Base-by-base conservation (phyloP, 2,797 vertebrate genomes). In the Eleutherodactylus coqui region DNA sequence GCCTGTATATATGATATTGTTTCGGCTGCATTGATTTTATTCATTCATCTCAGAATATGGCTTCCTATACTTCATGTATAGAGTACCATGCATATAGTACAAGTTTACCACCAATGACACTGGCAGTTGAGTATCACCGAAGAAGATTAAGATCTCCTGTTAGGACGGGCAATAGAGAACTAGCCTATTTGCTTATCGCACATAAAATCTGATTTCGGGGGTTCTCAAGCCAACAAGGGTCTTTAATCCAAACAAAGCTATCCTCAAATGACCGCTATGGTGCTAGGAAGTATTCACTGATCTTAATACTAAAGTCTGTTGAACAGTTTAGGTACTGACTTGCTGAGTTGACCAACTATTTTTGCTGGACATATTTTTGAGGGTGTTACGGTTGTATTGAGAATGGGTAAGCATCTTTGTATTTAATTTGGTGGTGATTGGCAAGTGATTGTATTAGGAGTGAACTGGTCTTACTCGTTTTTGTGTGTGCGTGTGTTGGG, bases 391-490 rank as follows among this genome's bases (percentile, higher is more conserved):
- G 41, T 73, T 73, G 70, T 5, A 27, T 45, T 73, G n/a, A 27
- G 38, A 51, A 36, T 34, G 69, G 69, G 72, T 69, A 41, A 75
- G 38, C 69, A 76, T 73, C 49, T 51, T 58, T 70, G 58, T 75
- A 36, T 64, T 76, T 67, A 62, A 34, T 38, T 29, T 53, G 45
- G 14, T 70, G 47, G 60, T 83, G 36, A 34, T 45, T 76, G 32
- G 85, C 24, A 82, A 80, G 85, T 86, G 85, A 82, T 67, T 82
- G 32, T 82, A 17, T 81, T 62, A 19, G 78, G 24, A 51, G 49
- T 34, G 45, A 51, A 82, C 47, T n/a, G 36, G 38, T 43, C 34
- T 72, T 49, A 27, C 6, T 53, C 13, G 4, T 51, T 21, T 27
- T 55, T 51, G 55, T 62, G 9, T 67, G 4, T 51, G 32, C n/a